A percentile compares a stretch with the other conserved stretches of the same genome.
Evolutionary conservation across 2,888 invertebrate species (phyloP).

Genomic region (Tryphoninae sp.): DNA sequence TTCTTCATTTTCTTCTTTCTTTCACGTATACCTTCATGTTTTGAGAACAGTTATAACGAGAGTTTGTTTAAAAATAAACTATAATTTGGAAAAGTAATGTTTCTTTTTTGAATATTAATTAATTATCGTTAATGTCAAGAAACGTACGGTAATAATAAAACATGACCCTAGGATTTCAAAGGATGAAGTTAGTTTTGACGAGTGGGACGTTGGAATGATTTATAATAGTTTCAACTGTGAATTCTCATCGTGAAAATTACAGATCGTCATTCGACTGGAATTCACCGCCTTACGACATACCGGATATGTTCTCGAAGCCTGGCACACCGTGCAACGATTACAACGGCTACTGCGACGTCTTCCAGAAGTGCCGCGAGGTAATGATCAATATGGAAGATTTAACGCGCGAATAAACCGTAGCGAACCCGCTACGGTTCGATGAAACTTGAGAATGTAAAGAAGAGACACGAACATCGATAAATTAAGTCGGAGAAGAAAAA

Average conservation of each 20-base stretch:
- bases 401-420: neutral
- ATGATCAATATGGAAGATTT: constrained; percentile 28
- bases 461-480: neutral
- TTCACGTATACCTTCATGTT: no score
- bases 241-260: constrained; percentile 58
- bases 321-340: constrained; percentile 97
- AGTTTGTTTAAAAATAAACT: no score
- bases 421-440: neutral
- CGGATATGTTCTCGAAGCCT: constrained; percentile 95
- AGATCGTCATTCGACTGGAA: constrained; percentile 96
- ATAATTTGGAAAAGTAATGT: no score
- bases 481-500: neutral
- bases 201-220: neutral
- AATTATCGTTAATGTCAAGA: no score
- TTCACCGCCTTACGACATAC: constrained; percentile 93
- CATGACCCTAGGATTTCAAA: no score
- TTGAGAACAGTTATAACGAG: no score
- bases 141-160: no score
- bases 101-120: no score
- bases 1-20: no score
- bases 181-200: neutral
- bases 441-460: neutral
- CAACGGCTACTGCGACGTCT: constrained; percentile 91
- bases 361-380: constrained; percentile 90
- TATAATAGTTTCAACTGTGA: neutral